These are phyloP conservation scores for Drosophila melanogaster DNA, from an alignment of 1,140 invertebrate species.

Conservation along the genomic window Release_6_plus_ISO1_MT NT_037436.4:9181001-9181500, in stretches of 20 bases:
- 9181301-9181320: background rate
- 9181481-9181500: conserved; percentile 16
- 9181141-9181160: conserved; percentile 54
- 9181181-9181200: conserved; percentile 79
- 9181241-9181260: conserved; percentile 71
- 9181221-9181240: conserved; percentile 73
- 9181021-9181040: conserved; percentile 68
- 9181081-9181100: conserved; percentile 8
- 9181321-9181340: background rate
- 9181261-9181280: conserved; percentile 52
- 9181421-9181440: conserved; percentile 36
- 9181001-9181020: conserved; percentile 48
- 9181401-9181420: conserved; percentile 51
- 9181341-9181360: conserved; percentile 45
- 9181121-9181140: conserved; percentile 14
- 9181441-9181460: conserved; percentile 28
- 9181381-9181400: conserved; percentile 55
- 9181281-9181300: background rate
- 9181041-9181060: conserved; percentile 61
- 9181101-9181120: conserved; percentile 3
- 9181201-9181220: conserved; percentile 55
- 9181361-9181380: conserved; percentile 61
- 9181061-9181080: background rate
- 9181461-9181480: conserved; percentile 34
- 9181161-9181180: conserved; percentile 64